Conservation (phyloP, 2,113 vertebrate species). For the Hippocampus abdominalis region DNA sequence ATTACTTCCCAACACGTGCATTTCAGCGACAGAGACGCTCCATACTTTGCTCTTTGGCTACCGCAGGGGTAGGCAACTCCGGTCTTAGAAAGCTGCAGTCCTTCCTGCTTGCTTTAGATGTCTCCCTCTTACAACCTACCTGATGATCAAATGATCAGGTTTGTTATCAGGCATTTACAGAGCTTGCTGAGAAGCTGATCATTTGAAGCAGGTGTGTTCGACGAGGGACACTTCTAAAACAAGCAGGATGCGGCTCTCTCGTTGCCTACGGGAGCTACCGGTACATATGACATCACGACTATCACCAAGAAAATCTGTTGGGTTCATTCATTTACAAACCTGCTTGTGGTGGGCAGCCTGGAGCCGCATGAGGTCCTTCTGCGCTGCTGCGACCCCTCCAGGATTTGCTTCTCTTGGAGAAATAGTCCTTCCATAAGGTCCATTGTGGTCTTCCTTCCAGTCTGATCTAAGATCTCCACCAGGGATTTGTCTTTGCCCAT, state of each 20-base stretch:
- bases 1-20: background rate
- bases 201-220: too few relatives aligned
- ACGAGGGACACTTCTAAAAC: too few relatives aligned
- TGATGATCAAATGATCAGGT: too few relatives aligned
- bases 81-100: too few relatives aligned
- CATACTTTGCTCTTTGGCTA: background rate
- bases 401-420: slow-evolving; percentile 80
- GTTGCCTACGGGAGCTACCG: background rate
- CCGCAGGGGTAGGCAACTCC: too few relatives aligned
- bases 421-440: slow-evolving; percentile 96
- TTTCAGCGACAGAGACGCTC: too few relatives aligned
- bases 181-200: too few relatives aligned
- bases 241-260: too few relatives aligned
- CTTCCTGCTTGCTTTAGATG: too few relatives aligned
- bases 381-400: slow-evolving; percentile 82
- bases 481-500: slow-evolving; percentile 87
- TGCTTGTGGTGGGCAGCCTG: slow-evolving; percentile 69
- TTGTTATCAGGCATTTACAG: too few relatives aligned
- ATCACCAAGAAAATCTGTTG: background rate
- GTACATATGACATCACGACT: background rate
- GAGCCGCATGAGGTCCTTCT: slow-evolving; percentile 72
- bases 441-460: slow-evolving; percentile 89
- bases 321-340: slow-evolving; percentile 16
- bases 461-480: slow-evolving; percentile 86
- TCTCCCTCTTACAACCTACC: too few relatives aligned